Conservation (phyloP, 2,113 vertebrate species). For the Eira barbara region DNA sequence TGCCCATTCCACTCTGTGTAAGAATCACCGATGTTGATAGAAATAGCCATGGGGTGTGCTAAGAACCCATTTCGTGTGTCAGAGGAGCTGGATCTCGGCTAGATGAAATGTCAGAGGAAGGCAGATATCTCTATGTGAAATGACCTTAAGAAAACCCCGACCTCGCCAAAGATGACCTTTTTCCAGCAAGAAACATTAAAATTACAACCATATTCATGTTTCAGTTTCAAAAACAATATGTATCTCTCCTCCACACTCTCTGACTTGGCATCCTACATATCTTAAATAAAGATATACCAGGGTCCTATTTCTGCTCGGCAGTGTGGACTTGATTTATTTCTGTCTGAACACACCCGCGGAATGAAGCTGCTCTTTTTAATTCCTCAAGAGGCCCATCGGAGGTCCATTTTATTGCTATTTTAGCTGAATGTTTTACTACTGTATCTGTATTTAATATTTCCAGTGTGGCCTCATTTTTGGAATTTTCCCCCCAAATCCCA, state of each 20-base stretch:
- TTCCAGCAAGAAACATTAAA: slow-evolving; percentile 82
- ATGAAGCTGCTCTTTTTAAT: slow-evolving; percentile 72
- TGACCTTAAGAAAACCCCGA: slow-evolving; percentile 84
- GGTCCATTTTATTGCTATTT: slow-evolving; percentile 76
- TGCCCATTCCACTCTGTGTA: slow-evolving; percentile 76
- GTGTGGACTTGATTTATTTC: slow-evolving; percentile 76
- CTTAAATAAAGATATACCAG: slow-evolving; percentile 77
- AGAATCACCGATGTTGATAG: slow-evolving; percentile 83
- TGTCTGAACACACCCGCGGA: slow-evolving; percentile 59
- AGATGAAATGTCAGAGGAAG: slow-evolving; percentile 83
- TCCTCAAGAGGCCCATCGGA: slow-evolving; percentile 72
- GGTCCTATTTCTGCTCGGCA: slow-evolving; percentile 56
- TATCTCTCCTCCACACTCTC: slow-evolving; percentile 68
- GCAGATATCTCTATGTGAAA: slow-evolving; percentile 83
- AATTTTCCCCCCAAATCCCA: slow-evolving; percentile 66
- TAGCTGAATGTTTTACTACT: slow-evolving; percentile 79
- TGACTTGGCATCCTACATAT: slow-evolving; percentile 71
- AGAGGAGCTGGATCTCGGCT: slow-evolving; percentile 80
- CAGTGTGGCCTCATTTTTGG: slow-evolving; percentile 74
- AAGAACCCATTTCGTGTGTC: slow-evolving; percentile 85
- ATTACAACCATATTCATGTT: slow-evolving; percentile 82
- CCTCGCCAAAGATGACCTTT: slow-evolving; percentile 84
- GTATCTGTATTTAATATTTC: slow-evolving; percentile 77
- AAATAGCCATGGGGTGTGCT: slow-evolving; percentile 83
- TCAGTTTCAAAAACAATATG: slow-evolving; percentile 80